phyloP scores from a whole-genome alignment of 2,113 vertebrate species.

The Felis catus region F.catus_Fca126_mat1.0 CM031411.1:23405001-23405500 shows the following conservation, averaged over 20 bases:
- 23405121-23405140: not conserved
- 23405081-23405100: not conserved
- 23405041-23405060: not conserved
- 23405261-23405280: not conserved
- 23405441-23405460: not conserved
- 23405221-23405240: not conserved
- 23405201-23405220: not conserved
- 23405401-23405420: constrained; percentile 15
- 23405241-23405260: not conserved
- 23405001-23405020: not conserved
- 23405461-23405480: not conserved
- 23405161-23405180: not conserved
- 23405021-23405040: not conserved
- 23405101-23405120: not conserved
- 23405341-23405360: not conserved
- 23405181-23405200: not conserved
- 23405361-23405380: not conserved
- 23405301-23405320: not conserved
- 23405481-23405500: not conserved
- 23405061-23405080: not conserved
- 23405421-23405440: not conserved
- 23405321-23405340: not conserved
- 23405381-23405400: not conserved
- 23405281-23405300: not conserved
- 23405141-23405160: not conserved